Percentiles rank a stretch among this genome's conserved stretches.
These are phyloP conservation scores for Phalacrocorax brasilianus DNA, from an alignment of 2,113 vertebrate genomes.

Conservation along the genomic window DNA sequence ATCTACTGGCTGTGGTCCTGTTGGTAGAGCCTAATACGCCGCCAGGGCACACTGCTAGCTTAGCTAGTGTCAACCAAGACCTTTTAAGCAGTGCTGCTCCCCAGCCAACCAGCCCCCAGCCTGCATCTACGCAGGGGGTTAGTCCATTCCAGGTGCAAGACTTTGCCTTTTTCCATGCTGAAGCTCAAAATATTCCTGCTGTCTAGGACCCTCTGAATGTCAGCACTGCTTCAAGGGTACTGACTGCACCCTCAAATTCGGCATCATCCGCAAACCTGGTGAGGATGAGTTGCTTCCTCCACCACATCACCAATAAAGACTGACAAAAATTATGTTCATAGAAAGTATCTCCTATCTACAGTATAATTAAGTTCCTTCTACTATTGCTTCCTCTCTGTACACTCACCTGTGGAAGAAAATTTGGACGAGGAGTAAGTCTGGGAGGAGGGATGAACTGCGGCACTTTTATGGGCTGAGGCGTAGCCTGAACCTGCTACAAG, in stretches of 20 bases:
- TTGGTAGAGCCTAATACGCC: background rate
- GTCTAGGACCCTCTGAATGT: background rate
- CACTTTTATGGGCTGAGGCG: conserved; percentile 97
- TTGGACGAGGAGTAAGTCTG: conserved; percentile 95
- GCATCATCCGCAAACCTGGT: background rate
- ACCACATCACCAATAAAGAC: background rate
- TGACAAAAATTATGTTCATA: background rate
- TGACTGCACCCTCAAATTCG: background rate
- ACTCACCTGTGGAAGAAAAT: conserved; percentile 97
- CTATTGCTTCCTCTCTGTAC: background rate
- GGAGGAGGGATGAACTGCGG: conserved; percentile 99
- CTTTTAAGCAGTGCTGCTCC: background rate
- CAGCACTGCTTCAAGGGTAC: background rate
- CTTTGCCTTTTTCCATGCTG: background rate
- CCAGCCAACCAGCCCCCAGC: background rate
- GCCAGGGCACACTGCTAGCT: background rate
- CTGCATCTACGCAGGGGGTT: background rate
- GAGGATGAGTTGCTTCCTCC: background rate
- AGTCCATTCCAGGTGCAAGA: background rate
- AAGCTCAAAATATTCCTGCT: background rate
- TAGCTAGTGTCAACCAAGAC: background rate
- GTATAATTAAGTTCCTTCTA: background rate
- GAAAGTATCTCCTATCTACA: background rate
- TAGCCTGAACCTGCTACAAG: conserved; percentile 91
- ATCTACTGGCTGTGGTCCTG: background rate